Percentiles rank a stretch among this genome's conserved stretches.
These are phyloP conservation scores for Chiridota heheva DNA, from an alignment of 35 echinoderm and acorn worm species.

Conservation along the genomic window DNA sequence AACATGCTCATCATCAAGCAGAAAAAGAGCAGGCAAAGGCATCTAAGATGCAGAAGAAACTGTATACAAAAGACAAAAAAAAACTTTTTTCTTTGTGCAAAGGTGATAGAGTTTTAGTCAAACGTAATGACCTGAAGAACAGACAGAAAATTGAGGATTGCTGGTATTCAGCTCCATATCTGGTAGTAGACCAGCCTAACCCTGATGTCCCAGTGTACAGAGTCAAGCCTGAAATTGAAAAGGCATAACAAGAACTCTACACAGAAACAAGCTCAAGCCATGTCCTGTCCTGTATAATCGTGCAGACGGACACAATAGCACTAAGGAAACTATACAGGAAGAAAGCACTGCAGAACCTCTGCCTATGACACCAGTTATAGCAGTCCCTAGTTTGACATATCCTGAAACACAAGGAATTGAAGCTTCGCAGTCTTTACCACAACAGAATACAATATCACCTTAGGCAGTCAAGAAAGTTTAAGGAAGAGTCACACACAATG, in stretches of 20 bases:
- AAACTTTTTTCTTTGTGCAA: background rate
- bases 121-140: background rate
- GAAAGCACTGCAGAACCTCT: too few relatives aligned
- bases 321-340: too few relatives aligned
- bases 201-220: slow-evolving; percentile 10
- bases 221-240: background rate
- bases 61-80: slow-evolving; percentile 4
- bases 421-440: too few relatives aligned
- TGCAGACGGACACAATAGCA: too few relatives aligned
- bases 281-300: too few relatives aligned
- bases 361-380: too few relatives aligned
- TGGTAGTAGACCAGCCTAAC: slow-evolving; percentile 4
- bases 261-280: slow-evolving; percentile 3
- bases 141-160: slow-evolving; percentile 24
- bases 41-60: background rate
- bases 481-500: too few relatives aligned
- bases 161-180: slow-evolving; percentile 1
- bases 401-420: too few relatives aligned
- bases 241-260: background rate
- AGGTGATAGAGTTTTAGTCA: background rate
- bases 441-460: too few relatives aligned
- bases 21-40: background rate
- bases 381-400: too few relatives aligned
- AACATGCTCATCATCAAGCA: background rate
- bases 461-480: too few relatives aligned